Evolutionary conservation across 2,888 invertebrate species (phyloP).

Genomic region (Heliconius ismenius): DNA sequence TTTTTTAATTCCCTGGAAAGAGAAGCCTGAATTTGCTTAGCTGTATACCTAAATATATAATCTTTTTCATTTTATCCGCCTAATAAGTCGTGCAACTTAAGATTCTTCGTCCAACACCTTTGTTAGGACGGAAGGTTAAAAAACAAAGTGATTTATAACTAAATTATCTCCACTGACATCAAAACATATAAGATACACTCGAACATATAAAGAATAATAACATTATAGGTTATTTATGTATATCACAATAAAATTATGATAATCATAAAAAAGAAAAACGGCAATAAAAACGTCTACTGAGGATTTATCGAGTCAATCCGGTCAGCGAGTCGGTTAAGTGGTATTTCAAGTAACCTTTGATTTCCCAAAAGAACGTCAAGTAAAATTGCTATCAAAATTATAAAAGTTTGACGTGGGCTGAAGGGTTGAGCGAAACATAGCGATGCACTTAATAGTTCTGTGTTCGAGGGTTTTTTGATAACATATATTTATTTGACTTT

Average conservation of each 20-base stretch:
- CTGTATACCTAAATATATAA: too few species aligned
- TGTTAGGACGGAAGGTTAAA: background rate
- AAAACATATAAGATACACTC: background rate
- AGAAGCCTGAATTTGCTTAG: too few species aligned
- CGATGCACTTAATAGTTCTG: slow-evolving; percentile 36
- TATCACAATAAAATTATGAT: slow-evolving; percentile 42
- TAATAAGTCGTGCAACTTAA: too few species aligned
- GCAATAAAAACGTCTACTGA: slow-evolving; percentile 44
- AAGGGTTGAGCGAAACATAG: slow-evolving; percentile 43
- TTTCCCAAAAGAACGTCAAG: slow-evolving; percentile 47
- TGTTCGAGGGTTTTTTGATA: background rate
- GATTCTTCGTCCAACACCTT: too few species aligned
- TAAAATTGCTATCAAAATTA: slow-evolving; percentile 40
- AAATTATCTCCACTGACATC: background rate
- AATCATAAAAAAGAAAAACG: slow-evolving; percentile 41
- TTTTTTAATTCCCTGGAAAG: too few species aligned
- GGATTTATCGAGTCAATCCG: slow-evolving; percentile 48
- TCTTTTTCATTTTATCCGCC: too few species aligned
- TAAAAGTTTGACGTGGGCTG: slow-evolving; percentile 44
- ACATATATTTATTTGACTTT: background rate
- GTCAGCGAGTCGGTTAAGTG: slow-evolving; percentile 46
- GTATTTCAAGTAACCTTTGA: slow-evolving; percentile 47
- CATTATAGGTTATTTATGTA: slow-evolving; percentile 19
- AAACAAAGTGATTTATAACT: background rate
- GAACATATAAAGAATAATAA: background rate